Evolutionary conservation across 2,113 vertebrate genomes (phyloP), one percentile per base, ranked within the genome.

Genomic region (Eurypyga helias): DNA sequence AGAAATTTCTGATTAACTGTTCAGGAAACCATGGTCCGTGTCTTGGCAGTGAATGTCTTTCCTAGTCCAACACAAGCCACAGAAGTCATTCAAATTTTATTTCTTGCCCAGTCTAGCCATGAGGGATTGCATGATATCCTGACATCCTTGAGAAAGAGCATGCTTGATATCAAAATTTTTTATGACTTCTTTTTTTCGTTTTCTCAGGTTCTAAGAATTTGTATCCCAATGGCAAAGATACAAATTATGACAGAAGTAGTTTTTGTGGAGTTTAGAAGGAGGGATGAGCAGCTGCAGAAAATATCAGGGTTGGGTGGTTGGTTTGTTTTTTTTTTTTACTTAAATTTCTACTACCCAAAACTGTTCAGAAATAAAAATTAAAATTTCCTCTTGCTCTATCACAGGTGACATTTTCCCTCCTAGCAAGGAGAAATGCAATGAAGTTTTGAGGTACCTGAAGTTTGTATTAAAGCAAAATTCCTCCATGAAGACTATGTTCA

Each of bases 251-350:
- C 9, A 69, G 28, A 66, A 76, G 17, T 13, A 52, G 16, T 65
- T 41, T 79, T 79, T 41, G 5, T 36, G 14, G 21, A 34, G 13
- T 25, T 76, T 58, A 58, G 45, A 34, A 82, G 16, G 33, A 84
- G 5, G 8, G 19, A 67, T 46, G 4, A 71, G 3, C 8, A 2
- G 14, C 16, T 70, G 20, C 31, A 83, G 51, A 88, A 83, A 45
- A 79, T 9, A 70, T 2, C 8, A 38, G 5, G 0, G 1, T 38
- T 9, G 41, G n/a, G n/a, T n/a, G n/a, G n/a, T n/a, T n/a, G n/a
- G n/a, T n/a, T n/a, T n/a, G n/a, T n/a, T n/a, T n/a, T n/a, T 71
- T 75, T 45, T 21, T 8, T 84, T 67, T 25, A 48, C 10, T 83
- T 86, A 8, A 17, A 60, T n/a, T 94, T 76, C 76, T 88, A 55